A percentile compares a stretch with the other conserved stretches of the same genome.
Evolutionary conservation across 1,140 invertebrate genomes (phyloP).

Genomic region (Polyergus mexicanus): DNA sequence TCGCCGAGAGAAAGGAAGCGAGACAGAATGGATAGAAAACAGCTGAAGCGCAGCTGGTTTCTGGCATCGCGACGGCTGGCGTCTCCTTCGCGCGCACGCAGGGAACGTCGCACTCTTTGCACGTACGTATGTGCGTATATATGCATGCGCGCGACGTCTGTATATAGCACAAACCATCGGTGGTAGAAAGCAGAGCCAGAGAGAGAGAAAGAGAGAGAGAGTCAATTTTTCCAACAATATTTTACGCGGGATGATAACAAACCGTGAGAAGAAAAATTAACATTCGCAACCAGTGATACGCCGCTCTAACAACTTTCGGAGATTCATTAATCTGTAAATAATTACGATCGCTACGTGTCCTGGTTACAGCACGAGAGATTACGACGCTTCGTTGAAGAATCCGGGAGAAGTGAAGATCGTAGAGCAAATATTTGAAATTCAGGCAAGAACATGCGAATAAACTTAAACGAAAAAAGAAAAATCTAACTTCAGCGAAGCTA

Average conservation of each 20-base stretch:
- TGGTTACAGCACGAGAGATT: slow-evolving; percentile 34
- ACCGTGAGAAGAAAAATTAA: slow-evolving; percentile 53
- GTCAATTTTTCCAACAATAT: slow-evolving; percentile 65
- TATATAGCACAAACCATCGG: slow-evolving; percentile 63
- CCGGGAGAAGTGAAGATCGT: not conserved
- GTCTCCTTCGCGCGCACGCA: slow-evolving; percentile 72
- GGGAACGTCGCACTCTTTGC: slow-evolving; percentile 41
- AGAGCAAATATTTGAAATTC: slow-evolving; percentile 45
- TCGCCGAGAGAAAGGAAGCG: slow-evolving; percentile 68
- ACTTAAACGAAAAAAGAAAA: not conserved
- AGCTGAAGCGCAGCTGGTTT: slow-evolving; percentile 84
- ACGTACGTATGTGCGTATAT: not conserved
- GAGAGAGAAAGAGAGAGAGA: not conserved
- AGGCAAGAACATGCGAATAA: slow-evolving; percentile 16
- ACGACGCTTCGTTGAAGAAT: slow-evolving; percentile 17
- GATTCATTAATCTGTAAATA: slow-evolving; percentile 47
- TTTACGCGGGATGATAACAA: slow-evolving; percentile 56
- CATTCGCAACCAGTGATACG: slow-evolving; percentile 35
- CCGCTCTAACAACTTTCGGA: not conserved
- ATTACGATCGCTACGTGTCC: slow-evolving; percentile 25
- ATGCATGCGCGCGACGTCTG: slow-evolving; percentile 41
- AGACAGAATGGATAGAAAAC: slow-evolving; percentile 81
- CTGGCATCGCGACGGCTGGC: slow-evolving; percentile 79
- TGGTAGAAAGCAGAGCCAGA: slow-evolving; percentile 70
- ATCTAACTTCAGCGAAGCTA: not conserved